These are phyloP conservation scores for Xanthia icteritia DNA, from an alignment of 2,888 invertebrate species.

Conservation along the genomic window DNA sequence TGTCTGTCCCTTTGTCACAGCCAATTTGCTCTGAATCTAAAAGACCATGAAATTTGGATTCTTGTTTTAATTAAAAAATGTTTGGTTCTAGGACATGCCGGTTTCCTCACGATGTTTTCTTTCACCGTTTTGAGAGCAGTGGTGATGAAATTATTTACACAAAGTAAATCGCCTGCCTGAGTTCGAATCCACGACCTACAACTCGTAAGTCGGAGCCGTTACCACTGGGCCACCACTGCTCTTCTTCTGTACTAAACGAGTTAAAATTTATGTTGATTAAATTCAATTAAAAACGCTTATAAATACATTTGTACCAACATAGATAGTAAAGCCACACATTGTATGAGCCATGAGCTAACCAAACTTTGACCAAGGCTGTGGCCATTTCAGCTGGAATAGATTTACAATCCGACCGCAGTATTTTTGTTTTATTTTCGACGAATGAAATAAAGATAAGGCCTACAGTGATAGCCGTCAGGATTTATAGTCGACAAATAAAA, in stretches of 20 bases:
- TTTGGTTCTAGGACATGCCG: too few species aligned
- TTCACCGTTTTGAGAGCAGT: too few species aligned
- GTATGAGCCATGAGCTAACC: background rate
- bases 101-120: too few species aligned
- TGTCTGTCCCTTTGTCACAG: too few species aligned
- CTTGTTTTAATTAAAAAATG: too few species aligned
- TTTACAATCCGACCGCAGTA: constrained; percentile 56
- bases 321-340: constrained; percentile 2
- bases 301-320: background rate
- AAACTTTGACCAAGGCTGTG: constrained; percentile 39
- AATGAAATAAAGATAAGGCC: constrained; percentile 67
- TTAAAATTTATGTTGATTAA: background rate
- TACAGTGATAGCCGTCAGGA: constrained; percentile 60
- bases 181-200: too few species aligned
- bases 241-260: background rate
- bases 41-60: too few species aligned
- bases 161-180: too few species aligned
- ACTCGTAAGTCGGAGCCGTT: too few species aligned
- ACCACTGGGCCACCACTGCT: too few species aligned
- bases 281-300: background rate
- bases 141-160: too few species aligned
- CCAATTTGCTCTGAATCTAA: too few species aligned
- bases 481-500: constrained; percentile 66
- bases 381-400: constrained; percentile 45
- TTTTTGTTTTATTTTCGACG: constrained; percentile 63